These are phyloP conservation scores for Drosophila prolongata DNA, from an alignment of 2,888 invertebrate genomes.

Conservation along the genomic window DNA sequence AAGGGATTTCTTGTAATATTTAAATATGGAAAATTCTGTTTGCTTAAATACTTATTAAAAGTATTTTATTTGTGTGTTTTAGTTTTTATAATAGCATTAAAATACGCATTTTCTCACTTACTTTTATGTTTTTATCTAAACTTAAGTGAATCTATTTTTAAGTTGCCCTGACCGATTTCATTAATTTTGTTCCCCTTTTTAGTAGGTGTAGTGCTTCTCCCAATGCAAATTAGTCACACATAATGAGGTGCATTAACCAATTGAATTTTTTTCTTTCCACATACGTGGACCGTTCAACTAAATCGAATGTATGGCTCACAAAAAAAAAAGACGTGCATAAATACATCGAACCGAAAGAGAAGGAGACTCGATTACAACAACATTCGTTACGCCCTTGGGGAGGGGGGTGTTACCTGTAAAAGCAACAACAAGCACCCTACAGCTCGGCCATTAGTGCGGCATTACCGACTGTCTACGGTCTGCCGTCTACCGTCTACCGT, in stretches of 20 bases:
- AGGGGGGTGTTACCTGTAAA: conserved; percentile 22
- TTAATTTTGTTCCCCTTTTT: conserved; percentile 10
- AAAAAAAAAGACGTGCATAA: conserved; percentile 11
- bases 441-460: conserved; percentile 57
- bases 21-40: not conserved
- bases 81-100: not conserved
- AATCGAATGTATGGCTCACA: conserved; percentile 8
- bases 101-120: not conserved
- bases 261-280: conserved; percentile 24
- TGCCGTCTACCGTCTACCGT: conserved; percentile 16
- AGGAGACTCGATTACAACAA: conserved; percentile 38
- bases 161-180: conserved; percentile 25
- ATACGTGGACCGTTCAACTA: conserved; percentile 15
- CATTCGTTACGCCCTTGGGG: conserved; percentile 66
- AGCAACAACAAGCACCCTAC: conserved; percentile 48
- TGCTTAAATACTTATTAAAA: not conserved
- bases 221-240: conserved; percentile 27
- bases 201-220: conserved; percentile 3
- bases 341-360: conserved; percentile 7
- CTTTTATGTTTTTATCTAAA: not conserved
- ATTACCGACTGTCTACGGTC: conserved; percentile 59
- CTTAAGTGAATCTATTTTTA: not conserved
- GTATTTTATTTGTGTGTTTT: too few species aligned
- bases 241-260: conserved; percentile 25
- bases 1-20: not conserved